Conservation (phyloP, 2,797 vertebrate genomes). For the Stomatorhinus walkeri region DNA sequence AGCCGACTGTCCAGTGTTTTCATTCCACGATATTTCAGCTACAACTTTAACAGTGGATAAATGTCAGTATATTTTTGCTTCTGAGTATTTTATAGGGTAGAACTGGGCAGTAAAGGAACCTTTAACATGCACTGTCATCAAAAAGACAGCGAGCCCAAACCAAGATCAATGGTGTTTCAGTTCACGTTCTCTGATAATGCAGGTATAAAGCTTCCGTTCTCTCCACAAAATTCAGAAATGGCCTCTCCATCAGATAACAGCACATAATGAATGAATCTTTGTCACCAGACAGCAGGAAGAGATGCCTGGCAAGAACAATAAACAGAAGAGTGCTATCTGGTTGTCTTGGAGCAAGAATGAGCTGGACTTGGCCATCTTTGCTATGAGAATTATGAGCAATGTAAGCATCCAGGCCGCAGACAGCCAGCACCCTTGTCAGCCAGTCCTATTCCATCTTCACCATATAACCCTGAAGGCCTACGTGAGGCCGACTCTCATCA, state of each 20-base stretch:
- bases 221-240: neutral
- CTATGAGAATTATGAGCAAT: slow-evolving; percentile 13
- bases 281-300: slow-evolving; percentile 13
- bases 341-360: neutral
- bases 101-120: neutral
- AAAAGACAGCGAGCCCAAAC: neutral
- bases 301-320: slow-evolving; percentile 20
- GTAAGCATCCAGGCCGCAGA: neutral
- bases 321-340: neutral
- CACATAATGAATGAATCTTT: slow-evolving; percentile 22
- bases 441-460: neutral
- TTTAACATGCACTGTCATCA: neutral
- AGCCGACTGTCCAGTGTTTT: slow-evolving; percentile 5
- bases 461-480: neutral
- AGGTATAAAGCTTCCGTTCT: slow-evolving; percentile 20
- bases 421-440: neutral
- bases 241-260: slow-evolving; percentile 22
- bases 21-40: neutral
- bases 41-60: slow-evolving; percentile 1
- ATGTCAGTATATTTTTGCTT: neutral
- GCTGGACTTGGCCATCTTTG: neutral
- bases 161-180: neutral
- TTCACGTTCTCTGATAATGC: slow-evolving; percentile 7
- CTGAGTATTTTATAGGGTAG: neutral
- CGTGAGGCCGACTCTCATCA: neutral